Evolutionary conservation across 2,113 vertebrate species (phyloP).

Genomic region (Toxotes chatareus): DNA sequence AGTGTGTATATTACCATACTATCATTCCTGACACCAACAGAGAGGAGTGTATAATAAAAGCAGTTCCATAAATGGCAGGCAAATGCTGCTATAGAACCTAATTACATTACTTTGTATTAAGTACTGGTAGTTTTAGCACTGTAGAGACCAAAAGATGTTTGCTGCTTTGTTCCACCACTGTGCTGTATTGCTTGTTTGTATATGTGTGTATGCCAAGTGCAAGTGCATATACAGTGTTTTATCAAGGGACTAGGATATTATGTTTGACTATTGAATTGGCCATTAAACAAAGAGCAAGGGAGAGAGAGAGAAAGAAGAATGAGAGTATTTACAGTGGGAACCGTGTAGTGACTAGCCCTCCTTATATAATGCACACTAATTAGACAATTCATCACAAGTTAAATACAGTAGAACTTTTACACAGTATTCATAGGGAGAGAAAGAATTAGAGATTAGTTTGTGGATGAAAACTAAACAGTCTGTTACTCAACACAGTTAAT

Average conservation of each 20-base stretch:
- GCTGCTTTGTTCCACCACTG: not conserved
- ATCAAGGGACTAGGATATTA: conserved; percentile 1
- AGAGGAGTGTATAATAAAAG: not conserved
- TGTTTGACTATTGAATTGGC: conserved; percentile 32
- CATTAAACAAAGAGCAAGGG: conserved; percentile 23
- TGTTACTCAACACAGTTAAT: conserved; percentile 28
- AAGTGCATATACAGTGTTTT: conserved; percentile 12
- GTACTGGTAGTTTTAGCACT: not conserved
- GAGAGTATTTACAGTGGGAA: conserved; percentile 18
- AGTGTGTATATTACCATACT: conserved; percentile 4
- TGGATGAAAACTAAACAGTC: conserved; percentile 16
- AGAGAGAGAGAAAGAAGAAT: conserved; percentile 8
- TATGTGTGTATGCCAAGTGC: not conserved
- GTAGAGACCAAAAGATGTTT: conserved; percentile 14
- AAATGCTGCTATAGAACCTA: not conserved
- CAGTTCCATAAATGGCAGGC: not conserved
- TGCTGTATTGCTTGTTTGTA: not conserved
- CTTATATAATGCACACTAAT: conserved; percentile 34
- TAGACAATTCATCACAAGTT: conserved; percentile 55
- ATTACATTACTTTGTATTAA: not conserved
- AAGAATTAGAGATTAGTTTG: conserved; percentile 13
- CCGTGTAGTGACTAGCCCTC: not conserved
- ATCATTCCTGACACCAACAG: conserved; percentile 3
- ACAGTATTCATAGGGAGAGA: conserved; percentile 15
- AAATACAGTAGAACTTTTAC: conserved; percentile 41